phyloP scores from a whole-genome alignment of 2,888 invertebrate species.

The Linnaemya tessellans region DNA sequence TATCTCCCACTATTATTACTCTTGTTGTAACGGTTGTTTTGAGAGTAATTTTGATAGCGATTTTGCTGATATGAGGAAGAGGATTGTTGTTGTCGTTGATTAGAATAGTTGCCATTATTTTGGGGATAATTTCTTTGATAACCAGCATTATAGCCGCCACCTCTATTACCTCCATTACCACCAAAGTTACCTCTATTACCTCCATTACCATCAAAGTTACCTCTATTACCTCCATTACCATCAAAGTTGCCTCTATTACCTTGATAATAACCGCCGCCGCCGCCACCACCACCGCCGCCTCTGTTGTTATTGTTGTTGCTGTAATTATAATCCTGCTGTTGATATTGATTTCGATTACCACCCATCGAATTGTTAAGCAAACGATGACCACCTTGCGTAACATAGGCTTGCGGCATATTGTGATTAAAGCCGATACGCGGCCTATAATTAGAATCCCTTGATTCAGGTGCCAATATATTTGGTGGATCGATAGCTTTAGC shows the following conservation, averaged over 20 bases:
- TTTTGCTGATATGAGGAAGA: constrained; percentile 41
- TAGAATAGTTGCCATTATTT: constrained; percentile 32
- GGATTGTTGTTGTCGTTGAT: constrained; percentile 45
- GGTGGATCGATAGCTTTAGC: constrained; percentile 89
- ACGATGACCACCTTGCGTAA: constrained; percentile 89
- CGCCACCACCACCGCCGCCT: not conserved
- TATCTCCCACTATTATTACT: constrained; percentile 34
- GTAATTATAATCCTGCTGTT: constrained; percentile 62
- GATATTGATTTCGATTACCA: constrained; percentile 68
- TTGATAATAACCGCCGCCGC: constrained; percentile 27
- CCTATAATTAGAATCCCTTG: constrained; percentile 89
- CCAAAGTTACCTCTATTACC: constrained; percentile 39
- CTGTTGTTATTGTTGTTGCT: constrained; percentile 49
- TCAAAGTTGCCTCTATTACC: constrained; percentile 40
- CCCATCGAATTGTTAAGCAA: constrained; percentile 87
- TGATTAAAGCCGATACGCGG: constrained; percentile 91
- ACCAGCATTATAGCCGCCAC: constrained; percentile 26
- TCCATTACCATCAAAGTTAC: constrained; percentile 22
- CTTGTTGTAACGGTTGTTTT: constrained; percentile 54
- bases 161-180: constrained; percentile 9
- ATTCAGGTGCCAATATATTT: constrained; percentile 90
- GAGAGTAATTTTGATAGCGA: constrained; percentile 30
- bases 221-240: constrained; percentile 27
- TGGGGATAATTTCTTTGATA: constrained; percentile 39
- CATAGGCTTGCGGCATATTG: constrained; percentile 86